Evolutionary conservation across 2,797 vertebrate species (phyloP), one percentile per base, ranked within the genome.

Genomic region (Coilia nasus): DNA sequence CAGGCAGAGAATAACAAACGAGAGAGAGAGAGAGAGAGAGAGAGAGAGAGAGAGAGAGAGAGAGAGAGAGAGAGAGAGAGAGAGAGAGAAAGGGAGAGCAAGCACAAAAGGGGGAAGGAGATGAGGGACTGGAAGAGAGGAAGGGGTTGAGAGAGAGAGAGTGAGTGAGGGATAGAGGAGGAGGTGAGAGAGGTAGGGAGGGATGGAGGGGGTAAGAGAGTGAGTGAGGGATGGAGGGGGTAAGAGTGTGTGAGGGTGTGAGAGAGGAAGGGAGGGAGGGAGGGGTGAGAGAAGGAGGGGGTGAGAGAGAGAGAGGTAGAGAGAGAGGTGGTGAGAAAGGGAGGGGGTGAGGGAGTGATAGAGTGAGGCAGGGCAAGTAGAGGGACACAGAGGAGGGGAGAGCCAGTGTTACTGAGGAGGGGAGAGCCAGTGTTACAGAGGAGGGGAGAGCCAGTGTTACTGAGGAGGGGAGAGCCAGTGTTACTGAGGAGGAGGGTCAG

Each of bases 1-100:
- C 23, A 67, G 62, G 62, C 23, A 23, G 11, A 78, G 31, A 78
- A 21, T 15, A 78, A 78, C 71, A 78, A 54, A 88, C n/a, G 82
- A 88, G 89, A 88, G 86, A 81, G 41, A 56, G 84, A 87, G 87
- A 83, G 67, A 54, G 85, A 62, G 85, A 89, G 86, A 83, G 71
- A 88, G 82, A 88, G 89, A 88, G 86, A 81, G 41, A 56, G 84
- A 87, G 87, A 83, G 67, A 54, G 85, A 62, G 85, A 89, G 86
- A 83, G 71, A 84, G 86, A 56, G 56, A n/a, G 28, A 81, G 71
- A n/a, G 50, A 84, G 25, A 35, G 28, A 41, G 31, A 23, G 57
- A 67, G 83, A 11, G 21, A 11, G 83, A n/a, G 25, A 81, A 44
- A 31, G 44, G 47, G 25, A 11, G 5, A 28, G 67, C 19, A 31